These are phyloP conservation scores for Aphaenogaster rudis DNA, from an alignment of 1,140 invertebrate species.

Conservation along the genomic window DNA sequence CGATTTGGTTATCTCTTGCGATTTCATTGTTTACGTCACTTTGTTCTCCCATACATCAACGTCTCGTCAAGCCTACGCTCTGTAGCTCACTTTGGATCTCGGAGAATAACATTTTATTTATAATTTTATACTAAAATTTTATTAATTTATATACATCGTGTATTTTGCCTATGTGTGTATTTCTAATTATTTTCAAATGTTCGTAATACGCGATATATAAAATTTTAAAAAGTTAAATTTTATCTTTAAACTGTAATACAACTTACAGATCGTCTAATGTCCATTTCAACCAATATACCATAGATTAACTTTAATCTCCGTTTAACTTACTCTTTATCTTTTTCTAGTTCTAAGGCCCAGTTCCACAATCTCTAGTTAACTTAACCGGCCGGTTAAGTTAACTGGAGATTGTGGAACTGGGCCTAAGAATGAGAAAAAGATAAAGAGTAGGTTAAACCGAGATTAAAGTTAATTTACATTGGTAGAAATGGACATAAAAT, in stretches of 20 bases:
- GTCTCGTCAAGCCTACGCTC: not conserved
- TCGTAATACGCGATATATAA: not conserved
- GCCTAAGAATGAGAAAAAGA: no score
- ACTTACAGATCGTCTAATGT: not conserved
- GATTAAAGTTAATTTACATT: no score
- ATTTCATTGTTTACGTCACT: not conserved
- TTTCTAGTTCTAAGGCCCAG: no score
- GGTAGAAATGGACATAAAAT: not conserved
- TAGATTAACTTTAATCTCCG: no score
- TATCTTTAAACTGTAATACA: not conserved
- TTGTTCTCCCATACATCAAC: not conserved
- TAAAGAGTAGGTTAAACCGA: no score
- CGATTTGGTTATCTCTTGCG: not conserved
- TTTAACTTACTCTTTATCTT: no score
- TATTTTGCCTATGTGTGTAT: not conserved
- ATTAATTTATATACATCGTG: not conserved
- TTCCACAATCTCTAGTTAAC: no score
- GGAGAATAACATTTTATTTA: not conserved
- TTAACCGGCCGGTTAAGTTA: no score
- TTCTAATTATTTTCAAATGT: not conserved
- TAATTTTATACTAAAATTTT: not conserved
- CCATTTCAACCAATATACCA: no score
- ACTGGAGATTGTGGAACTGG: no score
- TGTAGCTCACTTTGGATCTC: not conserved
- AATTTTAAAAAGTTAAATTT: not conserved